These are phyloP conservation scores for Ianthella basta DNA, from an alignment of 37 sponge, comb jelly and placozoan species.

Conservation along the genomic window DNA sequence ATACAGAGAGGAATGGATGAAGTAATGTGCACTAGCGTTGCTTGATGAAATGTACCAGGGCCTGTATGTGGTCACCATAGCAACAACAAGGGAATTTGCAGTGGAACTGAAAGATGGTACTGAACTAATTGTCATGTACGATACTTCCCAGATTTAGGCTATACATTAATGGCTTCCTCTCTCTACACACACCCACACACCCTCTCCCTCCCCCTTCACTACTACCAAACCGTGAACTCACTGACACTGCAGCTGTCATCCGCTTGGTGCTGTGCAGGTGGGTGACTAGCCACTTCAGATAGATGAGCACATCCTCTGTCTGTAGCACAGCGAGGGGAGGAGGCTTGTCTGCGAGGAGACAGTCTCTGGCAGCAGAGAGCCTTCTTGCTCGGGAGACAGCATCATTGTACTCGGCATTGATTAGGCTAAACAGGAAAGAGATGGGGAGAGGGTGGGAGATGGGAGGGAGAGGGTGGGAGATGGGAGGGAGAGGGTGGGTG, in stretches of 20 bases:
- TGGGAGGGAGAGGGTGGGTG: background rate
- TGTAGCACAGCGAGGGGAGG: constrained; percentile 22
- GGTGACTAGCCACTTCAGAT: constrained; percentile 59
- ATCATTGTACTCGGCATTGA: constrained; percentile 62
- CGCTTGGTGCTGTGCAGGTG: constrained; percentile 48
- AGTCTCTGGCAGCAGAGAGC: constrained; percentile 31
- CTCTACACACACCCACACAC: too few species aligned
- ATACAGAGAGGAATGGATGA: too few species aligned
- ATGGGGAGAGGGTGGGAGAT: background rate
- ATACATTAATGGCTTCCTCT: too few species aligned
- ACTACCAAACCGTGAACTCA: constrained; percentile 15
- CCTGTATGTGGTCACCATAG: too few species aligned
- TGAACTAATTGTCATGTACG: too few species aligned
- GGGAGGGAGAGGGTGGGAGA: background rate
- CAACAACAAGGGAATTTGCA: too few species aligned
- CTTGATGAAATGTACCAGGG: too few species aligned
- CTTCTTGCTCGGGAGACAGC: constrained; percentile 42
- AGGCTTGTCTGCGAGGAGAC: constrained; percentile 37
- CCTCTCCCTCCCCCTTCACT: background rate
- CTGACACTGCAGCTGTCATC: constrained; percentile 37
- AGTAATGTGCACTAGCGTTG: too few species aligned
- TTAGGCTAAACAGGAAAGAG: constrained; percentile 30
- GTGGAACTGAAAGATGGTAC: too few species aligned
- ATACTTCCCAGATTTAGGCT: too few species aligned
- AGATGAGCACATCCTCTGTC: constrained; percentile 60